phyloP scores from a whole-genome alignment of 2,113 vertebrate genomes.

The Siphamia tubifer region DNA sequence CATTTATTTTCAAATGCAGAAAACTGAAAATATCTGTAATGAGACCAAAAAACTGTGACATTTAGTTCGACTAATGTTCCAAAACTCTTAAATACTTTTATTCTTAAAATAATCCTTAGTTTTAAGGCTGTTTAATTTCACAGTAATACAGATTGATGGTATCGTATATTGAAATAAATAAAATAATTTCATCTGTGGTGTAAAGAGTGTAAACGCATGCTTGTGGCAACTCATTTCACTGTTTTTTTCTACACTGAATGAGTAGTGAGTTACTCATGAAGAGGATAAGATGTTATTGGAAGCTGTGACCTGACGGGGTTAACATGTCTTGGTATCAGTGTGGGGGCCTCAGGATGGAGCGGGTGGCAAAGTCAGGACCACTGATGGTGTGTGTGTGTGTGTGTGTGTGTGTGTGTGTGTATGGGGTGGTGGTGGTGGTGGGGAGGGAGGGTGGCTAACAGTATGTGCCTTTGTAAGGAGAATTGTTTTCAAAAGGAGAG shows the following conservation, averaged over 20 bases:
- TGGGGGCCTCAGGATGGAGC: neutral
- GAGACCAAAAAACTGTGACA: no score
- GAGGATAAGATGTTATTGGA: neutral
- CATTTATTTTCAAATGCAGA: no score
- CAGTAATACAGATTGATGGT: no score
- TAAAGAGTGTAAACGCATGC: no score
- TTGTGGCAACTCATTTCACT: neutral
- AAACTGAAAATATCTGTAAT: no score
- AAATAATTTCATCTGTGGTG: no score
- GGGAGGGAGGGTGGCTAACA: slow-evolving; percentile 21
- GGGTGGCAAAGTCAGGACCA: neutral
- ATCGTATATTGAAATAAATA: no score
- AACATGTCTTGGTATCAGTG: neutral
- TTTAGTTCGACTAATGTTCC: no score
- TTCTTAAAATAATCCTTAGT: no score
- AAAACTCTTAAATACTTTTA: no score
- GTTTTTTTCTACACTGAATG: no score
- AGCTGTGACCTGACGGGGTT: neutral
- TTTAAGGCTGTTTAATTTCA: no score
- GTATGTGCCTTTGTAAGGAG: slow-evolving; percentile 48
- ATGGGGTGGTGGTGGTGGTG: slow-evolving; percentile 46
- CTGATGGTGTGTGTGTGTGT: neutral
- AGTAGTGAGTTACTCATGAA: neutral
- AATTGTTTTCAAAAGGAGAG: slow-evolving; percentile 50
- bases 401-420: slow-evolving; percentile 41